Percentiles rank a stretch among this genome's conserved stretches.
phyloP scores from a whole-genome alignment of 1,140 invertebrate species.

The Euura saliciscinereae region DNA sequence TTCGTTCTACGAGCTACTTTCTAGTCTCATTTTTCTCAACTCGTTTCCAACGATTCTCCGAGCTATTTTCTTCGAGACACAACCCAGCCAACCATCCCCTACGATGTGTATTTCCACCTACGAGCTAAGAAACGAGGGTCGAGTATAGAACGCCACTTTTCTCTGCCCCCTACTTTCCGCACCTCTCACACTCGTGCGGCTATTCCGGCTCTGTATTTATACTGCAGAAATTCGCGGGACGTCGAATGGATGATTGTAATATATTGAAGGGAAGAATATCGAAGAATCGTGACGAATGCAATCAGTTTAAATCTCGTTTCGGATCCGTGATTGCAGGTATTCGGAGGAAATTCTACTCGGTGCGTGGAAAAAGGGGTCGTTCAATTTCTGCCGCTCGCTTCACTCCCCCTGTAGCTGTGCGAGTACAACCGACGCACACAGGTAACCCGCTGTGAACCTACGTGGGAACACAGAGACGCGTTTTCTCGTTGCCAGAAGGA shows the following conservation, averaged over 20 bases:
- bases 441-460: background rate
- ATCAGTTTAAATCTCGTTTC: too few species aligned
- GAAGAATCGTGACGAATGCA: too few species aligned
- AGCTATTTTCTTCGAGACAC: background rate
- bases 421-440: too few species aligned
- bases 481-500: background rate
- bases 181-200: too few species aligned
- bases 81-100: background rate
- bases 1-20: background rate
- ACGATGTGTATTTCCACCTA: background rate
- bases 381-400: background rate
- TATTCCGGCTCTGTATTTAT: too few species aligned
- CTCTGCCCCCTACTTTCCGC: too few species aligned
- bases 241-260: too few species aligned
- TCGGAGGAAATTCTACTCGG: background rate
- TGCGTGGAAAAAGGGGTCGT: background rate
- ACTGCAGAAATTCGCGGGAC: too few species aligned
- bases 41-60: background rate
- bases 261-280: too few species aligned
- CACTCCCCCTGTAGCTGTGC: background rate
- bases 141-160: too few species aligned
- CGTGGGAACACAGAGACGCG: background rate
- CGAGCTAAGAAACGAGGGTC: too few species aligned
- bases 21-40: conserved; percentile 7
- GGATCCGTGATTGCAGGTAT: too few species aligned